Percentiles rank a stretch among this genome's conserved stretches.
Evolutionary conservation across 2,113 vertebrate species (phyloP).

Genomic region (Butastur rufipennis): DNA sequence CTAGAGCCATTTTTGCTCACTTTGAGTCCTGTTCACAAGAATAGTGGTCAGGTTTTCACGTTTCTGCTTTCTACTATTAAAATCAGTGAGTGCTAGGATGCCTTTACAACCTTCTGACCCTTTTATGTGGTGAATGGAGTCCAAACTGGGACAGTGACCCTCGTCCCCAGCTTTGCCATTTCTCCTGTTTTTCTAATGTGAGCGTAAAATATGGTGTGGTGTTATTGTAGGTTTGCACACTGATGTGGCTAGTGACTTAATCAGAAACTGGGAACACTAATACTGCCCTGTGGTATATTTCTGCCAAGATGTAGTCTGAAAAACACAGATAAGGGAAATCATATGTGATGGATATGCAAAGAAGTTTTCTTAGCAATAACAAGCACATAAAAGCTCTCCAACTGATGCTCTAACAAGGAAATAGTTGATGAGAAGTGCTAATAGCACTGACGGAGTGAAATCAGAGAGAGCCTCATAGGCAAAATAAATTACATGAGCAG

Average conservation of each 20-base stretch:
- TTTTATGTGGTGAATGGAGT: not conserved
- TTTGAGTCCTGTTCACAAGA: not conserved
- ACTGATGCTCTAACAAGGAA: not conserved
- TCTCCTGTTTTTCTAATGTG: not conserved
- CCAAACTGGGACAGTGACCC: not conserved
- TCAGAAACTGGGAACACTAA: not conserved
- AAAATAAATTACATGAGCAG: not conserved
- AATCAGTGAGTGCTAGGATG: not conserved
- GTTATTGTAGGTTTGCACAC: not conserved
- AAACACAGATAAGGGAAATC: constrained; percentile 19
- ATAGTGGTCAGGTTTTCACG: not conserved
- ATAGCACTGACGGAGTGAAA: not conserved
- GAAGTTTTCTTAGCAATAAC: not conserved
- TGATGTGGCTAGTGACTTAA: not conserved
- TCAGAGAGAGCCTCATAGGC: not conserved
- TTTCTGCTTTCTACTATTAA: not conserved
- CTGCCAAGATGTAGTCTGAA: constrained; percentile 9
- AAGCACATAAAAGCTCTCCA: not conserved
- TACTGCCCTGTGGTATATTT: not conserved
- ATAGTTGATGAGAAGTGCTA: not conserved
- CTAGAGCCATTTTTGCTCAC: not conserved
- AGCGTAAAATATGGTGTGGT: not conserved
- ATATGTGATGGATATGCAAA: not conserved
- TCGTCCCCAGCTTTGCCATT: not conserved
- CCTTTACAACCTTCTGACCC: not conserved